These are phyloP conservation scores for Gastracanthus pulcherrimus DNA, from an alignment of 2,888 invertebrate genomes.

Conservation along the genomic window DNA sequence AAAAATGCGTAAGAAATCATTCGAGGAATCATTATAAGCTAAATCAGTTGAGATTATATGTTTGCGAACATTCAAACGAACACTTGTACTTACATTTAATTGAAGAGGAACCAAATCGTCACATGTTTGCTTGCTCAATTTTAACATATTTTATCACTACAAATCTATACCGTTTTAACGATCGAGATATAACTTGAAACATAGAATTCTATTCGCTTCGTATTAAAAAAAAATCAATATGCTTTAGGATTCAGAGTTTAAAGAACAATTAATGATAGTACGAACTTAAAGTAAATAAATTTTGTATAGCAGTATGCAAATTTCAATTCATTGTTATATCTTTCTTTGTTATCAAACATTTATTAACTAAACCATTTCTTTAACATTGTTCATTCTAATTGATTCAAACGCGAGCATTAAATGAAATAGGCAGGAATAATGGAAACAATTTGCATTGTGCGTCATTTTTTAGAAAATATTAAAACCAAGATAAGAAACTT, in stretches of 20 bases:
- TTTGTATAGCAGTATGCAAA: too few relatives aligned
- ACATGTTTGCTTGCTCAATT: neutral
- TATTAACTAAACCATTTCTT: neutral
- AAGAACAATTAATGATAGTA: too few relatives aligned
- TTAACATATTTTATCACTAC: neutral
- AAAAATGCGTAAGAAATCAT: constrained; percentile 23
- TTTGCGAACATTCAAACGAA: constrained; percentile 51
- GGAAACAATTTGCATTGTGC: neutral
- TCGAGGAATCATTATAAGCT: constrained; percentile 34
- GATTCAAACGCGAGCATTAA: neutral
- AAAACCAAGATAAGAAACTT: neutral
- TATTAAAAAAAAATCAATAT: neutral
- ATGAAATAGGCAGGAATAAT: neutral
- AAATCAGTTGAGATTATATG: constrained; percentile 51
- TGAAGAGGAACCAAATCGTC: neutral
- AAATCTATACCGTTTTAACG: neutral
- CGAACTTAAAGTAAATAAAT: too few relatives aligned
- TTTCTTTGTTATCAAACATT: too few relatives aligned
- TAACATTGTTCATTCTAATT: too few relatives aligned
- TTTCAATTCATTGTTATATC: too few relatives aligned
- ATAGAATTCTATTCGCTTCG: neutral
- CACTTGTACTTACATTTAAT: constrained; percentile 60
- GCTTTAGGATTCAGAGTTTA: too few relatives aligned
- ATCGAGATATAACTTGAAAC: neutral
- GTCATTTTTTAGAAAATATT: neutral